Base-by-base conservation (phyloP, 2,113 vertebrate genomes). In the Phaethon lepturus region DNA sequence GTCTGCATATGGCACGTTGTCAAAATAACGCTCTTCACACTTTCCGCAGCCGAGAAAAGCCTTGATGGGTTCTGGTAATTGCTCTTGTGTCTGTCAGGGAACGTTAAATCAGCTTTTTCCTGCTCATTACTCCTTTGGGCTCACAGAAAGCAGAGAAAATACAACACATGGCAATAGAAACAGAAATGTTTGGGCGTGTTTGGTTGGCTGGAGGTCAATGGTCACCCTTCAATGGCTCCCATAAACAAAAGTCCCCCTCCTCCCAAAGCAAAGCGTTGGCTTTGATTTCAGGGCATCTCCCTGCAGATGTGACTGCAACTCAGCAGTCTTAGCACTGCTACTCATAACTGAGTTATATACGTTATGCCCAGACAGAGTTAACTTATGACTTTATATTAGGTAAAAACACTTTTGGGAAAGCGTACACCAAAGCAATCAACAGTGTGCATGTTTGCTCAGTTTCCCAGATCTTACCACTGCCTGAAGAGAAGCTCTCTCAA, bases 31-130 rank as follows among this genome's bases (percentile, higher is more conserved):
- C 55, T 90, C 95, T 86, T 93, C 53, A 76, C 1, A 0, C 86
- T 77, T 77, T 88, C 72, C 2, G 7, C 50, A 71, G 86, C 45
- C 69, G 85, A 94, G 63, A 88, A 93, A 95, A 92, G 67, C 78
- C 82, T 92, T 93, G 85, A 88, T 88, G 49, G 53, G 62, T 60
- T 91, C 87, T 87, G 62, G 44, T 81, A 95, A 91, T 75, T 95
- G 80, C 77, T 82, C 90, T 75, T 79, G 68, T 6, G 7, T 88
- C 86, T 84, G 69, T 64, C 66, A 90, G 53, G 49, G 81, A 79
- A 72, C 1, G 22, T 84, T 91, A 91, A 75, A 90, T 76, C 81
- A 75, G 26, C 53, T 67, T 28, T 78, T 91, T 75, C 53, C 66
- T 89, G 29, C 29, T 86, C 64, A 29, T 91, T 81, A 81, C 28